A percentile compares a stretch with the other conserved stretches of the same genome.
Evolutionary conservation across 2,113 vertebrate genomes (phyloP).

Genomic region (Hemibagrus wyckioides): DNA sequence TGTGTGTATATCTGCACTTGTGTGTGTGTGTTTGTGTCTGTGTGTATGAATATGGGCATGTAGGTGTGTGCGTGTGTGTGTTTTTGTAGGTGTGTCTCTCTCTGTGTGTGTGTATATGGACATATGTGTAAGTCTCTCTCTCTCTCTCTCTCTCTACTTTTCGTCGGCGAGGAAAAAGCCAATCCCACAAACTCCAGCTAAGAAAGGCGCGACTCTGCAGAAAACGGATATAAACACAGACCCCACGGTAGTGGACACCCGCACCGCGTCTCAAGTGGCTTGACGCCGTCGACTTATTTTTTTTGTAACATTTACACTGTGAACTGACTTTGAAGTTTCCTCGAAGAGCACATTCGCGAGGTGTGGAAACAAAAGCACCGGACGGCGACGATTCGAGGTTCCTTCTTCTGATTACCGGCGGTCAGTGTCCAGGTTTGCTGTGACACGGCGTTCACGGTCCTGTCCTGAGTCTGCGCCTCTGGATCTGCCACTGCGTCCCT

Average conservation of each 20-base stretch:
- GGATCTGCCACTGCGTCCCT: neutral
- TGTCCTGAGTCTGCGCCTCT: neutral
- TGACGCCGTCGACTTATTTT: neutral
- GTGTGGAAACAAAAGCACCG: neutral
- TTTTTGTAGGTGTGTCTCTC: neutral
- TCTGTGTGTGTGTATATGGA: too few species aligned
- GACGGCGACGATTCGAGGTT: neutral
- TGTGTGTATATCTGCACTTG: neutral
- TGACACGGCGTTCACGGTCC: neutral
- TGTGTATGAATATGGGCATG: too few species aligned
- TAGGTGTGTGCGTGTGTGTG: neutral
- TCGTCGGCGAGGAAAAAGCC: neutral
- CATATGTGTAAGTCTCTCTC: neutral
- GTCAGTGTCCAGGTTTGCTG: neutral
- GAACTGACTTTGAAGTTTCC: neutral
- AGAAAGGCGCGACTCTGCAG: constrained; percentile 26
- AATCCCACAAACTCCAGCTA: constrained; percentile 47
- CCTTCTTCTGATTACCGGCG: constrained; percentile 44
- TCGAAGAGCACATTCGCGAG: neutral
- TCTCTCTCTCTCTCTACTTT: constrained; percentile 50
- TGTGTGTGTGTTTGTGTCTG: neutral
- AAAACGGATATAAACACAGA: neutral
- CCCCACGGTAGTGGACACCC: neutral
- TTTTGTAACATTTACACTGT: neutral
- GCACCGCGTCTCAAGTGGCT: neutral